Evolutionary conservation across 2,888 invertebrate species (phyloP).

Genomic region (Heteropelma amictum): DNA sequence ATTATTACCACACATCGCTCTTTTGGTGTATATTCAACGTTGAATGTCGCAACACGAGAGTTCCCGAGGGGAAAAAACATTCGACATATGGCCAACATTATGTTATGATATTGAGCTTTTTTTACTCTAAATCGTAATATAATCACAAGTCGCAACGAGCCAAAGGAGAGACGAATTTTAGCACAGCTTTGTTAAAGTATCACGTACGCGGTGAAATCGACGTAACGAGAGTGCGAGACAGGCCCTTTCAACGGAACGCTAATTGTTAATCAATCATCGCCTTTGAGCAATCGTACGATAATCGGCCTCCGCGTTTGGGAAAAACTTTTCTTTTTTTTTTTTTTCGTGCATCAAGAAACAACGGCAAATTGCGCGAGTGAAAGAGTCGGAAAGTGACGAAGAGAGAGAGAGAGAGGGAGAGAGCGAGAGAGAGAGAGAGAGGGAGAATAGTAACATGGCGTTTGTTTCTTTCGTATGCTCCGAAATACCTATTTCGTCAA

Average conservation of each 20-base stretch:
- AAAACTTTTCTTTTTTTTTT: too few species aligned
- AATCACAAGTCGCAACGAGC: not conserved
- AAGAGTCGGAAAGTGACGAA: slow-evolving; percentile 2
- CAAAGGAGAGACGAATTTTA: slow-evolving; percentile 57
- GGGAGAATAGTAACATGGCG: slow-evolving; percentile 71
- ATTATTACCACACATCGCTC: not conserved
- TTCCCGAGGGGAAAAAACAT: slow-evolving; percentile 66
- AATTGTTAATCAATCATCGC: slow-evolving; percentile 3
- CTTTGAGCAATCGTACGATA: slow-evolving; percentile 21
- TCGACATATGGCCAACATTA: slow-evolving; percentile 73
- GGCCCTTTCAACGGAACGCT: too few species aligned
- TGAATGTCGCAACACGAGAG: slow-evolving; percentile 14
- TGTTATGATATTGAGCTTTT: slow-evolving; percentile 70
- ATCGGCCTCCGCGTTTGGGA: too few species aligned
- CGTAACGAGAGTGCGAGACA: slow-evolving; percentile 11
- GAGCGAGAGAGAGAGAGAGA: slow-evolving; percentile 41
- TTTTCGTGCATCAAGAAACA: slow-evolving; percentile 63
- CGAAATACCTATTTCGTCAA: slow-evolving; percentile 64
- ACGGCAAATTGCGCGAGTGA: slow-evolving; percentile 1
- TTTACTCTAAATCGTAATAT: slow-evolving; percentile 9
- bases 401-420: slow-evolving; percentile 17
- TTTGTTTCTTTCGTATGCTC: slow-evolving; percentile 73
- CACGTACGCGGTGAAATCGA: too few species aligned
- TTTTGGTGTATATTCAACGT: slow-evolving; percentile 19
- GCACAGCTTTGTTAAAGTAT: too few species aligned